phyloP scores from a whole-genome alignment of 1,140 invertebrate genomes.

The Cecropterus lyciades region DNA sequence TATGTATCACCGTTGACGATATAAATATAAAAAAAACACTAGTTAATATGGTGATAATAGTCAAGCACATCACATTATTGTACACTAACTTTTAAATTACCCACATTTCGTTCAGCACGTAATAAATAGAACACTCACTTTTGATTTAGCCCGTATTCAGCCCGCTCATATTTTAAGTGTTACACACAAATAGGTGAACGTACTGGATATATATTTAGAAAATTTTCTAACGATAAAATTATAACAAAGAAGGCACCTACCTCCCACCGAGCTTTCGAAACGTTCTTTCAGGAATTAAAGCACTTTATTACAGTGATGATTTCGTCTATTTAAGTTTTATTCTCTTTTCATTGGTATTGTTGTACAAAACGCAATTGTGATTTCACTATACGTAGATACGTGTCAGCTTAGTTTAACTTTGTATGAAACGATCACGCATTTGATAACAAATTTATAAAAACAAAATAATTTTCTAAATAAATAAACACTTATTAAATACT shows the following conservation, averaged over 20 bases:
- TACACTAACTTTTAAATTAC: too few relatives aligned
- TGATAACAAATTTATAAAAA: not conserved
- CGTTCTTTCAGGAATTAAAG: not conserved
- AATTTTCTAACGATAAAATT: constrained; percentile 32
- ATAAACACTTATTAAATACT: constrained; percentile 12
- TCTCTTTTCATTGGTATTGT: constrained; percentile 26
- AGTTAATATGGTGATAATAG: too few relatives aligned
- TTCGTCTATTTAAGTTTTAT: constrained; percentile 3
- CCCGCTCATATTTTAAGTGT: constrained; percentile 48
- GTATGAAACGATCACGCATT: not conserved
- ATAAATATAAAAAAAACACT: too few relatives aligned
- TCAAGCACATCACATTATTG: too few relatives aligned
- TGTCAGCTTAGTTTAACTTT: constrained; percentile 6
- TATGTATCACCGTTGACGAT: too few relatives aligned
- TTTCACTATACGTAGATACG: constrained; percentile 18
- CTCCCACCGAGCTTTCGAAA: constrained; percentile 22
- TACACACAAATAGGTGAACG: constrained; percentile 56
- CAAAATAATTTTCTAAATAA: not conserved
- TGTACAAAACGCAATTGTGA: constrained; percentile 31
- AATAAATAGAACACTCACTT: constrained; percentile 21
- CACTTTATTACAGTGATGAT: constrained; percentile 3
- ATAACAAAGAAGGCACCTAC: constrained; percentile 22
- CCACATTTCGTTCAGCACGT: not conserved
- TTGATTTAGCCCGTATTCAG: constrained; percentile 31
- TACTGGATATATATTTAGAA: constrained; percentile 53